Conservation (phyloP, 2,888 invertebrate genomes). For the Lepidocyrtinus sp. region DNA sequence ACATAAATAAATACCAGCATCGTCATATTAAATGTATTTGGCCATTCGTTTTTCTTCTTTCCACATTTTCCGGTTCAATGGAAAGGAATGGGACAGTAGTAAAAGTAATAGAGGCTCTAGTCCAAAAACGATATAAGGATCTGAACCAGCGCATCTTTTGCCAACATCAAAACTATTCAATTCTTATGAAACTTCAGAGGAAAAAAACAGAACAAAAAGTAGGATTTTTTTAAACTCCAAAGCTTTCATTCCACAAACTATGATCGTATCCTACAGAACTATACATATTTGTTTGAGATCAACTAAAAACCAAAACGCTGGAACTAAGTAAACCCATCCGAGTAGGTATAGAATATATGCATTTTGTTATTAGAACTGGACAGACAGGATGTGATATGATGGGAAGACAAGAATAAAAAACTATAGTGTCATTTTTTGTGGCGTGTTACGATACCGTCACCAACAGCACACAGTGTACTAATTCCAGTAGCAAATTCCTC, state of each 20-base stretch:
- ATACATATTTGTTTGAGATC: neutral
- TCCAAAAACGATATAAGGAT: neutral
- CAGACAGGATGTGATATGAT: neutral
- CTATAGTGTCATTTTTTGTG: slow-evolving; percentile 3
- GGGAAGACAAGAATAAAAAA: neutral
- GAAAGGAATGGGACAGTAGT: slow-evolving; percentile 33
- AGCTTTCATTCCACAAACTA: too few species aligned
- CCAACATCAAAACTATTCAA: slow-evolving; percentile 24
- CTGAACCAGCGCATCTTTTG: slow-evolving; percentile 32
- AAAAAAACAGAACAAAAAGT: too few species aligned
- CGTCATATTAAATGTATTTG: neutral
- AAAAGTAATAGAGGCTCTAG: slow-evolving; percentile 30
- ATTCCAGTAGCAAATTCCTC: too few species aligned
- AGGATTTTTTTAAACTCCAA: neutral
- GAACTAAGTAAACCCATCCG: neutral
- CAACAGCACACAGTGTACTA: too few species aligned
- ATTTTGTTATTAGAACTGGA: neutral
- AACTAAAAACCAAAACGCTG: neutral
- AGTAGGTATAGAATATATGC: neutral
- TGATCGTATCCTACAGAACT: neutral
- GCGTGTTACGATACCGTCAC: too few species aligned
- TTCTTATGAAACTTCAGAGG: neutral
- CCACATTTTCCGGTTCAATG: slow-evolving; percentile 50
- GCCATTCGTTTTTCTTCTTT: slow-evolving; percentile 9
- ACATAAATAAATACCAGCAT: neutral